A percentile compares a stretch with the other conserved stretches of the same genome.
Evolutionary conservation across 2,888 invertebrate species (phyloP).

Genomic region (Chrysopilus asiliformis): DNA sequence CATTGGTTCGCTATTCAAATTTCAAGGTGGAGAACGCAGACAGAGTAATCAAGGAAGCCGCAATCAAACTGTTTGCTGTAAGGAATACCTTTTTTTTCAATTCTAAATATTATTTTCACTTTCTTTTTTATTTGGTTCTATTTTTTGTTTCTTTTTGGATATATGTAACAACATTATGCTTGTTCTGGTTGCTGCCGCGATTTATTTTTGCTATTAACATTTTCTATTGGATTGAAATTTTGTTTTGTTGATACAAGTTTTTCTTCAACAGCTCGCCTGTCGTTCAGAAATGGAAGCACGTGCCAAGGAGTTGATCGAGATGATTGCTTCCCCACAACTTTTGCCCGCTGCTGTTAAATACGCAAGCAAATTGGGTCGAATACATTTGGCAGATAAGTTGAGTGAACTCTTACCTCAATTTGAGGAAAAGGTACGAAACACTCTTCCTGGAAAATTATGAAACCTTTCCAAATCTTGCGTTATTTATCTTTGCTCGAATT

Average conservation of each 20-base stretch:
- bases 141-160: too few species aligned
- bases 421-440: conserved; percentile 23
- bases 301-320: conserved; percentile 73
- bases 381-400: conserved; percentile 66
- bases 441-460: too few species aligned
- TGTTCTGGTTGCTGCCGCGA: too few species aligned
- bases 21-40: conserved; percentile 48
- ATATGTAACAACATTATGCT: too few species aligned
- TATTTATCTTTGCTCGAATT: too few species aligned
- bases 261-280: conserved; percentile 64
- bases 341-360: conserved; percentile 80
- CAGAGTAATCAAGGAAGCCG: conserved; percentile 58
- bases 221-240: too few species aligned
- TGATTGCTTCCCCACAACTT: conserved; percentile 63
- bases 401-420: conserved; percentile 42
- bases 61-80: conserved; percentile 85
- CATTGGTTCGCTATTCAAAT: conserved; percentile 49
- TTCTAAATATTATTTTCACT: too few species aligned
- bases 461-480: too few species aligned
- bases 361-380: conserved; percentile 62
- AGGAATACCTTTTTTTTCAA: conserved; percentile 32
- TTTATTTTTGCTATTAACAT: too few species aligned
- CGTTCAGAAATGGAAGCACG: conserved; percentile 71
- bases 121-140: too few species aligned
- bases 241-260: too few species aligned